Percentiles rank a stretch among this genome's conserved stretches.
Evolutionary conservation across 2,888 invertebrate species (phyloP).

Genomic region (Coelopa pilipes): DNA sequence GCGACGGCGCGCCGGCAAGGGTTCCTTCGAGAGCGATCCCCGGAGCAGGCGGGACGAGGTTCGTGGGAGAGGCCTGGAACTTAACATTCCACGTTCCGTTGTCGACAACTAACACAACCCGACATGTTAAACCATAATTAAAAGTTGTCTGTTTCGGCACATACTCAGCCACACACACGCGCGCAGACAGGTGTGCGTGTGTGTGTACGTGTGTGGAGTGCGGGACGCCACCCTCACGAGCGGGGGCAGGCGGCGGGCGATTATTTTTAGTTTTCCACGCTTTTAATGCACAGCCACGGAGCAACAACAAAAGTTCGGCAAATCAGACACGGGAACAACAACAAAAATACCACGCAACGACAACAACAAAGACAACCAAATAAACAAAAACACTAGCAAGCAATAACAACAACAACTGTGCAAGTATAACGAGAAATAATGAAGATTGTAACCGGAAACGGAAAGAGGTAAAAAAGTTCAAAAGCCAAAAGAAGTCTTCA

Average conservation of each 20-base stretch:
- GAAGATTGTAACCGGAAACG: no score
- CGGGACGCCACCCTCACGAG: neutral
- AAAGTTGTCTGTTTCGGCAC: conserved; percentile 10
- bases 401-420: neutral
- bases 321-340: no score
- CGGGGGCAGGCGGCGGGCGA: neutral
- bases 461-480: conserved; percentile 19
- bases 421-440: no score
- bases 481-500: conserved; percentile 21
- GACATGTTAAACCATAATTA: conserved; percentile 27
- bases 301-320: neutral
- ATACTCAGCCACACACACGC: neutral
- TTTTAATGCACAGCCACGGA: neutral
- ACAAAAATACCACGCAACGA: no score
- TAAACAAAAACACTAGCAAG: neutral
- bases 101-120: conserved; percentile 19
- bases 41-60: no score
- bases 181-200: neutral
- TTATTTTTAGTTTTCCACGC: conserved; percentile 9
- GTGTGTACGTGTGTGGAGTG: neutral
- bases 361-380: neutral
- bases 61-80: neutral
- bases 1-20: no score
- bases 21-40: no score
- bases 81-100: neutral